Percentiles rank a stretch among this genome's conserved stretches.
These are phyloP conservation scores for Sussaba pulchella DNA, from an alignment of 2,888 invertebrate species.

Conservation along the genomic window DNA sequence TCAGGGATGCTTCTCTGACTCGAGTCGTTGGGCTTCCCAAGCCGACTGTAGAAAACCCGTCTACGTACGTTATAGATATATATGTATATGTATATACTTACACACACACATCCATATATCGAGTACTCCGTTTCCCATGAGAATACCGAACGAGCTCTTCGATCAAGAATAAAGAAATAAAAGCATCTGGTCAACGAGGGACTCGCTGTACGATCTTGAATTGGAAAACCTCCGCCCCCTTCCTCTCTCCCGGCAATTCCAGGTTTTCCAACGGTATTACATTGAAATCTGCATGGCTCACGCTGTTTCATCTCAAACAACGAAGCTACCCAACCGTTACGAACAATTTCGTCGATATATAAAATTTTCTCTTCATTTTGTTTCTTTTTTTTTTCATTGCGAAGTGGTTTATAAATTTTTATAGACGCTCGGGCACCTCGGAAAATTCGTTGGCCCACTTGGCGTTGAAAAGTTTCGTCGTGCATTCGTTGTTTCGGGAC, in stretches of 20 bases:
- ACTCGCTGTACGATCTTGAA: background rate
- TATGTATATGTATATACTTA: too few relatives aligned
- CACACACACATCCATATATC: background rate
- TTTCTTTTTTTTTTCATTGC: too few relatives aligned
- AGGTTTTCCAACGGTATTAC: background rate
- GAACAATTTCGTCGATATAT: too few relatives aligned
- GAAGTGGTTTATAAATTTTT: conserved; percentile 5
- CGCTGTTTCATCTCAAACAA: background rate
- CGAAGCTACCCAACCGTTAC: too few relatives aligned
- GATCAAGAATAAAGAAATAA: conserved; percentile 25
- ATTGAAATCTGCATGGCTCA: background rate
- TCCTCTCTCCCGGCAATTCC: background rate
- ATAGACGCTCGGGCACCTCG: background rate
- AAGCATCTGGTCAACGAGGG: conserved; percentile 9
- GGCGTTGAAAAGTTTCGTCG: background rate
- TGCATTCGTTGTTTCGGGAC: background rate
- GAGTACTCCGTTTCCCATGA: background rate
- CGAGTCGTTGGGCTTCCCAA: conserved; percentile 14
- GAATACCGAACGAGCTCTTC: conserved; percentile 23
- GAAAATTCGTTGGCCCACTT: conserved; percentile 6
- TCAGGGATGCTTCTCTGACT: conserved; percentile 15
- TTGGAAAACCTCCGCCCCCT: background rate
- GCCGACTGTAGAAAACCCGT: background rate
- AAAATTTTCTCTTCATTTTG: too few relatives aligned
- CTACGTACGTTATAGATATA: background rate